A percentile compares a stretch with the other conserved stretches of the same genome.
phyloP scores from a whole-genome alignment of 1,140 invertebrate genomes.

The Brachionus angularis region DNA sequence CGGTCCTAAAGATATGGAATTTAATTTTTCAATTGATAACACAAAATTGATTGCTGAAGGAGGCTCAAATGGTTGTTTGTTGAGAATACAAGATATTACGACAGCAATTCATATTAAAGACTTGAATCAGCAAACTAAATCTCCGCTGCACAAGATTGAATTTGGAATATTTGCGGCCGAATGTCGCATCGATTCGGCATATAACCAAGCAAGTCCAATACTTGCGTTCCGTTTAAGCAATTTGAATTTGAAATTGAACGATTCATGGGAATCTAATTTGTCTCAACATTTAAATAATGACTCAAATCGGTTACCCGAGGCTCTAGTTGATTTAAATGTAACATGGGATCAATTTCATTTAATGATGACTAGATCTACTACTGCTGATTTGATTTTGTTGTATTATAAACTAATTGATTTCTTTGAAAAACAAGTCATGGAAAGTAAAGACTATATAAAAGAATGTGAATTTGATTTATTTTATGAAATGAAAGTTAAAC shows the following conservation, averaged over 20 bases:
- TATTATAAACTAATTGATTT: constrained; percentile 92
- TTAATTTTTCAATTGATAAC: constrained; percentile 29
- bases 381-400: constrained; percentile 91
- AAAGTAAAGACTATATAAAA: constrained; percentile 42
- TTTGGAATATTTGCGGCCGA: constrained; percentile 31
- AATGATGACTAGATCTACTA: constrained; percentile 91
- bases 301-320: neutral
- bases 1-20: constrained; percentile 52
- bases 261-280: neutral
- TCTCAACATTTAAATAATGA: neutral
- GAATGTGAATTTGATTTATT: constrained; percentile 43
- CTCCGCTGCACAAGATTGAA: constrained; percentile 17
- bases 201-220: constrained; percentile 43
- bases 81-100: constrained; percentile 18
- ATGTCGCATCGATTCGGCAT: constrained; percentile 29
- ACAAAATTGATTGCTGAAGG: constrained; percentile 35
- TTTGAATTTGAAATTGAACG: constrained; percentile 40
- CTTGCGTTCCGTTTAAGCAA: constrained; percentile 31
- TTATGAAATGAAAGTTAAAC: constrained; percentile 43
- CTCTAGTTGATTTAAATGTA: constrained; percentile 85
- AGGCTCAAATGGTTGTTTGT: neutral
- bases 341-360: constrained; percentile 90
- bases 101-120: constrained; percentile 17
- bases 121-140: neutral
- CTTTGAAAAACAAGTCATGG: constrained; percentile 63